Base-by-base conservation (phyloP, 1,140 invertebrate species). In the Pinna nobilis region DNA sequence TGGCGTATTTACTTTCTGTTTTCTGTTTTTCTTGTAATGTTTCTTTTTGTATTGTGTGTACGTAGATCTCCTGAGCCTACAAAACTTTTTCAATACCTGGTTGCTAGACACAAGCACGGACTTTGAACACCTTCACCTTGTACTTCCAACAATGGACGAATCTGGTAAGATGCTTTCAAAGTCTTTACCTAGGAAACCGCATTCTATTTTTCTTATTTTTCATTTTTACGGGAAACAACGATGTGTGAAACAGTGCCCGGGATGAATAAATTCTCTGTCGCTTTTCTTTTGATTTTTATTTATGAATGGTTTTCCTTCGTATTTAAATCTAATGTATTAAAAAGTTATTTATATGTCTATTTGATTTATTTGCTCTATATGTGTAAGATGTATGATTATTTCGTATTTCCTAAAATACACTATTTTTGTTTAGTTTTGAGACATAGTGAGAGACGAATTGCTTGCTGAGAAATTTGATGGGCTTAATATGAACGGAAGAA, bases 21-120 rank as follows among this genome's bases (percentile, higher is more conserved):
- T n/a, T n/a, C n/a, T n/a, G n/a, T n/a, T n/a, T n/a, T 23, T 35
- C 44, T 13, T 51, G 3, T 5, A 20, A 30, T n/a, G 39, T 23
- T 33, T 47, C 15, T 7, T 18, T 47, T 18, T 35, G 11, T 5
- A 39, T 53, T 39, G n/a, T 47, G 20, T 74, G 47, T 76, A 71
- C 28, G 11, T 51, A 85, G 85, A 83, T 74, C 15, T 47, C 2
- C 51, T 80, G 33, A 81, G 81, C 59, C 55, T 86, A 13, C 82
- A 86, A 70, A 83, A 80, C 33, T 82, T 86, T 71, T 86, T 87
- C 73, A 81, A 80, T 55, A 69, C 53, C 28, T 88, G 87, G 87
- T 63, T 88, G 64, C 69, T 82, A 25, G 82, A 87, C 66, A 69
- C 60, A n/a, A 71, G 78, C 30, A 83, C 82, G 23, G 87, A 88